Base-by-base conservation (phyloP, 2,888 invertebrate species). In the Ditylenchus weischeri region DNA sequence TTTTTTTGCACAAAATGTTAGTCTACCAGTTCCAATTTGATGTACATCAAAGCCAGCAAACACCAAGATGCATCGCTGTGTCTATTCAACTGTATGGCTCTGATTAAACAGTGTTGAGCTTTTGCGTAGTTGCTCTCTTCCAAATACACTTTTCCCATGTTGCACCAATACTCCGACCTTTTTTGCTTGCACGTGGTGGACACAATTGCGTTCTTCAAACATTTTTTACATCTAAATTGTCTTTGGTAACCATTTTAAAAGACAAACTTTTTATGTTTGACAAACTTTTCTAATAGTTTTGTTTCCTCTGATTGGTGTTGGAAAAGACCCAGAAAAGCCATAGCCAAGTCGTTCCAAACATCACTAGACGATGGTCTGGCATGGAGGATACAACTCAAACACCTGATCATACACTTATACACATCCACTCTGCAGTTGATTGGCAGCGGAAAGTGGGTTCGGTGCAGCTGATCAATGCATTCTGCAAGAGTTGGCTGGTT, bases 91-190 rank as follows among this genome's bases (percentile, higher is more conserved):
- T 72, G 69, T n/a, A 72, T 54, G 43, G 72, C 67, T 13, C 72
- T 64, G n/a, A 72, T 69, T 29, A 71, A 68, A 43, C 68, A 72
- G 49, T 72, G 72, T 29, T 65, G 66, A 11, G 72, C 72, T 38
- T 51, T 49, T 18, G 13, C 11, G 11, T 57, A n/a, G n/a, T 51
- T 36, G 11, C 35, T 57, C 11, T 68, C n/a, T 57, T 35, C 35
- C 18, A 60, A 18, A 38, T 58, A 48, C 19, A 68, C 48, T 21
- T 61, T 47, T n/a, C 72, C 72, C n/a, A 68, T 38, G 49, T 50
- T 64, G 54, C 57, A 64, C 47, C 62, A 69, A 43, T 49, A 62
- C 29, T 63, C 66, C n/a, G 65, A 57, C 7, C 62, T 49, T n/a
- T 66, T 69, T n/a, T 51, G 57, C 48, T 49, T 65, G 35, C 59